A percentile compares a stretch with the other conserved stretches of the same genome.
These are phyloP conservation scores for Saxicola maurus DNA, from an alignment of 2,797 vertebrate genomes.

Conservation along the genomic window DNA sequence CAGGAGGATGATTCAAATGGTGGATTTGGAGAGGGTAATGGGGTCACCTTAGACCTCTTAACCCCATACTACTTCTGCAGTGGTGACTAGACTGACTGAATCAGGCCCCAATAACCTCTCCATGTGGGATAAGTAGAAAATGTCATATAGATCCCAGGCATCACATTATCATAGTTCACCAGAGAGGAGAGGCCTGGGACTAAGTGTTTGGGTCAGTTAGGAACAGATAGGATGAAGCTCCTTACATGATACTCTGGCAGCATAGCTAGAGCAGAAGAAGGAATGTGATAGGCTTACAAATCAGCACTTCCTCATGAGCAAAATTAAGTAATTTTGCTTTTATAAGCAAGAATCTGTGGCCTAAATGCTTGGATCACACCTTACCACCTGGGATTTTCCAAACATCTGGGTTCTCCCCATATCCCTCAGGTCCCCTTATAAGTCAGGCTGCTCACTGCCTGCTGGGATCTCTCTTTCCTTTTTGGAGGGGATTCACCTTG, in stretches of 20 bases:
- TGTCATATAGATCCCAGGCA: not conserved
- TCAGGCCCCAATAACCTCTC: not conserved
- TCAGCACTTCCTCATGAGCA: not conserved
- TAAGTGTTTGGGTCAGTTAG: not conserved
- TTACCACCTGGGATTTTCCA: not conserved
- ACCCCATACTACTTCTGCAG: not conserved
- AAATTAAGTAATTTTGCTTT: not conserved
- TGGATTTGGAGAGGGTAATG: not conserved
- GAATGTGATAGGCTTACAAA: not conserved
- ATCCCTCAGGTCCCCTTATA: not conserved
- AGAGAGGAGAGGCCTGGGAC: not conserved
- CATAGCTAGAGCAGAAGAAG: not conserved
- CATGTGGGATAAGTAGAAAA: not conserved
- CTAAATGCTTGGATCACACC: not conserved
- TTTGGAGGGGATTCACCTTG: slow-evolving; percentile 76
- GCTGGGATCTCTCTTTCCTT: not conserved
- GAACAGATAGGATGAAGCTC: not conserved
- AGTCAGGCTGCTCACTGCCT: not conserved
- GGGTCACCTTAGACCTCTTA: not conserved
- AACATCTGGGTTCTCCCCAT: not conserved
- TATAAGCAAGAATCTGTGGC: not conserved
- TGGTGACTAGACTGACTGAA: not conserved
- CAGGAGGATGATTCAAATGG: not conserved
- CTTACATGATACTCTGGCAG: not conserved
- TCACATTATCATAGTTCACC: not conserved